Percentiles rank a stretch among this genome's conserved stretches.
phyloP scores from a whole-genome alignment of 2,888 invertebrate genomes.

The Rosalia funebris region DNA sequence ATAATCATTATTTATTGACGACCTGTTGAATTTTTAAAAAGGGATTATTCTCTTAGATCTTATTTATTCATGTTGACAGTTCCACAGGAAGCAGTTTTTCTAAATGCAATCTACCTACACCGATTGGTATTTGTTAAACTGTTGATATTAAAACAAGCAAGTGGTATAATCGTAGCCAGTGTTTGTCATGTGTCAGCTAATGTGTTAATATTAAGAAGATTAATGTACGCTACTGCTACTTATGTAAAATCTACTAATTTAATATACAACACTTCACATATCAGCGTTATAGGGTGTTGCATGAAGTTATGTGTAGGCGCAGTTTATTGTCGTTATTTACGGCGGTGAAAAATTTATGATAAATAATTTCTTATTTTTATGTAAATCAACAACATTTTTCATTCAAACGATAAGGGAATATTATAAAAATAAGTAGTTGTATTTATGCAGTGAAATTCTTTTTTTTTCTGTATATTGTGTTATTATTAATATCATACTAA shows the following conservation, averaged over 20 bases:
- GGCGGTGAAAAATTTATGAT: no score
- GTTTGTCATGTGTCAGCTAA: constrained; percentile 15
- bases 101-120: constrained; percentile 6
- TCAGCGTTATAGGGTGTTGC: neutral
- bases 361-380: no score
- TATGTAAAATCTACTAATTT: constrained; percentile 13
- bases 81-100: constrained; percentile 3
- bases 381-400: no score
- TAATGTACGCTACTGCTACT: constrained; percentile 1
- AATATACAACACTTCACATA: neutral
- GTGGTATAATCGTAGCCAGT: constrained; percentile 4
- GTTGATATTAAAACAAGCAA: constrained; percentile 4
- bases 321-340: neutral
- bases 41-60: constrained; percentile 19
- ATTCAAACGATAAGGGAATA: no score
- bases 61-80: constrained; percentile 15
- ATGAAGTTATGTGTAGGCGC: neutral
- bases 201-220: constrained; percentile 19
- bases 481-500: no score
- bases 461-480: no score
- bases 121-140: constrained; percentile 3
- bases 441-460: no score
- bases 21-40: constrained; percentile 18
- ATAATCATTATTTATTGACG: constrained; percentile 21
- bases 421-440: no score